phyloP scores from a whole-genome alignment of 2,888 invertebrate species.

The Lapara coniferarum region DNA sequence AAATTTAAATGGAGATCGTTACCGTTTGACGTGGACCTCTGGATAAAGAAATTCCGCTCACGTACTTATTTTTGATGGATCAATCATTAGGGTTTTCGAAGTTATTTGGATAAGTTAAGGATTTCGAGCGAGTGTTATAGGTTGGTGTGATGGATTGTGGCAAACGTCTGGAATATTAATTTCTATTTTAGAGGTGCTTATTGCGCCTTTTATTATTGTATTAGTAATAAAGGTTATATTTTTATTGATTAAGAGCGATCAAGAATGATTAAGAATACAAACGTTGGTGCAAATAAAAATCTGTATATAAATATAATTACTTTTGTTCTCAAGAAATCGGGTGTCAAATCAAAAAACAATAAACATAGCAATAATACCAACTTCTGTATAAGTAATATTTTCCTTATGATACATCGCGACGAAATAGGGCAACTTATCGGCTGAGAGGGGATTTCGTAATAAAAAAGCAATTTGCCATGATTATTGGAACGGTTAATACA shows the following conservation, averaged over 20 bases:
- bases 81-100: constrained; percentile 20
- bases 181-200: too few relatives aligned
- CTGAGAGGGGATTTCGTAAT: constrained; percentile 10
- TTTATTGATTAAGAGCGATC: too few relatives aligned
- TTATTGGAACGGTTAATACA: constrained; percentile 6
- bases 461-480: constrained; percentile 22
- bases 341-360: background rate
- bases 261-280: too few relatives aligned
- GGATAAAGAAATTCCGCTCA: constrained; percentile 12
- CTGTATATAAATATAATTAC: too few relatives aligned
- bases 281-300: too few relatives aligned
- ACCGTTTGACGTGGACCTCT: constrained; percentile 16
- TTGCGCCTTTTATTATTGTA: too few relatives aligned
- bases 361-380: background rate
- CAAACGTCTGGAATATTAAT: background rate
- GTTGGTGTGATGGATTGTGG: background rate
- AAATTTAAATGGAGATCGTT: constrained; percentile 39
- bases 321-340: background rate
- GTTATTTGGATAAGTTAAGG: constrained; percentile 6
- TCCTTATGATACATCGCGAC: background rate
- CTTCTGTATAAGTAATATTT: background rate
- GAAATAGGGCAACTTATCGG: constrained; percentile 8
- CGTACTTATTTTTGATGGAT: constrained; percentile 24
- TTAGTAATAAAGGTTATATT: too few relatives aligned
- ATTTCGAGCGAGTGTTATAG: background rate